Percentiles rank a stretch among this genome's conserved stretches.
Evolutionary conservation across 2,888 invertebrate genomes (phyloP).

Genomic region (Acronicta alni): DNA sequence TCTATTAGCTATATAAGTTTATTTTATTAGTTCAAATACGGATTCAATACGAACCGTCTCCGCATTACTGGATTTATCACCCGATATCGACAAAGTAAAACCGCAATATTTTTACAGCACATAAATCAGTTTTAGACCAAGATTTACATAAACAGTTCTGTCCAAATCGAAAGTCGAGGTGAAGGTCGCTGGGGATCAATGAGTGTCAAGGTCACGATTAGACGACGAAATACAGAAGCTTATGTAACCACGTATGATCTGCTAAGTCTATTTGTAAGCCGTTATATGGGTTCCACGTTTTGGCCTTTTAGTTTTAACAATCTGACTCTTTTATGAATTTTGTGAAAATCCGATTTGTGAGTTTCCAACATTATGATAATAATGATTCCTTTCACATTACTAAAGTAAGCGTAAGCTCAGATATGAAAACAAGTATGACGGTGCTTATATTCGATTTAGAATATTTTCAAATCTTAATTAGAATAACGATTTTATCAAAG

Average conservation of each 20-base stretch:
- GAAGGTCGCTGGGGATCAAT: constrained; percentile 26
- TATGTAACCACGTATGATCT: constrained; percentile 38
- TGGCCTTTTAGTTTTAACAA: constrained; percentile 28
- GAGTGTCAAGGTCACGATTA: constrained; percentile 46
- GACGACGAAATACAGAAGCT: constrained; percentile 28
- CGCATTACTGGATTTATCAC: constrained; percentile 31
- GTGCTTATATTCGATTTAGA: no score
- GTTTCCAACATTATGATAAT: neutral
- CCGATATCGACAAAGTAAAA: constrained; percentile 20
- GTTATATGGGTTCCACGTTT: constrained; percentile 17
- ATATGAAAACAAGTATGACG: no score
- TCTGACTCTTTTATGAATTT: constrained; percentile 18
- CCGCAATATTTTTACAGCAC: constrained; percentile 34
- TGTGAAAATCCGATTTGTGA: constrained; percentile 3
- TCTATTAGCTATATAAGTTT: neutral
- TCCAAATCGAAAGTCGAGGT: constrained; percentile 33
- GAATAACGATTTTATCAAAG: no score
- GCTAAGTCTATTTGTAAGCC: constrained; percentile 40
- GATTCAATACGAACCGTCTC: constrained; percentile 5
- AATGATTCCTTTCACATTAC: no score
- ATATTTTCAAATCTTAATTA: neutral
- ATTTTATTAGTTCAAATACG: constrained; percentile 13
- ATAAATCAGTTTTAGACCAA: constrained; percentile 41
- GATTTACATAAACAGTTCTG: constrained; percentile 23
- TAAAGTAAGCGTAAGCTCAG: no score